Base-by-base conservation (phyloP, 2,113 vertebrate genomes). In the Hyaena hyaena region DNA sequence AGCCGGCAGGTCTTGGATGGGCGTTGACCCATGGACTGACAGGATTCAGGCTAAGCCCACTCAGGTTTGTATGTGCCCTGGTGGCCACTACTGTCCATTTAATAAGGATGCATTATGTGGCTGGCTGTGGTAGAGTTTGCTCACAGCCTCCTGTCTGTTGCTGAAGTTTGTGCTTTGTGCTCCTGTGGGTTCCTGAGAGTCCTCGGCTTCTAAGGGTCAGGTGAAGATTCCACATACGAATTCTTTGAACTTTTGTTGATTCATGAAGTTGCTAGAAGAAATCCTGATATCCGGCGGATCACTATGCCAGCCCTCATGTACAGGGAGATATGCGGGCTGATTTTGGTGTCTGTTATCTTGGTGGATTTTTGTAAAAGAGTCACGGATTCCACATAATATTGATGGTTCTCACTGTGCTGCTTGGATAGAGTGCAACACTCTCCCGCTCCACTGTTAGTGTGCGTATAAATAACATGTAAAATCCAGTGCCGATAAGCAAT, bases 201-300 rank as follows among this genome's bases (percentile, higher is more conserved):
- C 84, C 98, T 99, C 12, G 99, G 93, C 97, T 99, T 99, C 0
- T 99, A 99, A 65, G 99, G 99, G 99, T 99, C 99, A 73, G 99
- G 99, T 1, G 99, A 99, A 98, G 99, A 99, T 96, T 99, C 99
- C 88, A 99, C 99, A 9, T 99, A 99, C 99, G 99, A 99, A 98
- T 99, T 99, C 98, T 99, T 99, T 0, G 99, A 99, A 99, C 99
- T 93, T 98, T 99, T 98, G 96, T 99, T 0, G 99, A 99, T 95
- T 97, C 98, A 99, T 98, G 99, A 99, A 99, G 99, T 99, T 96
- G 97, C 99, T 98, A 98, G 99, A 97, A 99, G 99, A 98, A 99
- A 99, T 98, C 99, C 99, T 2, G 99, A 99, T 58, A 99, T 99
- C 92, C 99, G 99, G 35, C 99, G 99, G 99, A 99, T 99, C 98